Evolutionary conservation across 2,888 invertebrate species (phyloP), one percentile per base, ranked within the genome.

Genomic region (Esperia sulphurella): DNA sequence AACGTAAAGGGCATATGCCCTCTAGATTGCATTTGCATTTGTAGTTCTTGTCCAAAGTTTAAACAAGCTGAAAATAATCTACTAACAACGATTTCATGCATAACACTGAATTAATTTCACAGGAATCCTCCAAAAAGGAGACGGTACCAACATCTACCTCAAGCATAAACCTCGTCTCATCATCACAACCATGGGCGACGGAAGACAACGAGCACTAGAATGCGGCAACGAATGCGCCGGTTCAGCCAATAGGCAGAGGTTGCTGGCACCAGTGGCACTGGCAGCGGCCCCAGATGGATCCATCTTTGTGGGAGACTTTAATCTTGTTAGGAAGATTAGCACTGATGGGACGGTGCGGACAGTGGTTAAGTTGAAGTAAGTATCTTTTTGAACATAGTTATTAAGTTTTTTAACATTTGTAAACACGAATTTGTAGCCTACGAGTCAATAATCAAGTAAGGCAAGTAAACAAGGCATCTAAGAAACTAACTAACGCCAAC

Each of bases 51-150:
- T 5, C 21, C 2, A 21, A 21, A 21, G 21, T 21, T 21, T 21
- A 21, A 21, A 21, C n/a, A n/a, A n/a, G n/a, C n/a, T n/a, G n/a
- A n/a, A n/a, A n/a, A n/a, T n/a, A n/a, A n/a, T 30, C 30, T 30
- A 30, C 5, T 30, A 30, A 30, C 5, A 30, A 30, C 30, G n/a
- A 21, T 2, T 21, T 21, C 5, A 21, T 21, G 21, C 5, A 21
- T 21, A 21, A 31, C 31, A 9, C 8, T 31, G 21, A 31, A 28
- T 31, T 33, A 0, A 28, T 42, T 53, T 76, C 75, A 8, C 75
- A 95, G 95, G 98, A 30, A 98, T 99, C 53, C 90, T 99, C 0
- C 98, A 99, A 86, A 98, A 98, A 76, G 99, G 99, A 29, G 98
- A 99, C 68, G 99, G 99, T 9, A 96, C 97, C 0, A 98, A 97